phyloP scores from a whole-genome alignment of 2,113 vertebrate genomes.

The Plecotus auritus region DNA sequence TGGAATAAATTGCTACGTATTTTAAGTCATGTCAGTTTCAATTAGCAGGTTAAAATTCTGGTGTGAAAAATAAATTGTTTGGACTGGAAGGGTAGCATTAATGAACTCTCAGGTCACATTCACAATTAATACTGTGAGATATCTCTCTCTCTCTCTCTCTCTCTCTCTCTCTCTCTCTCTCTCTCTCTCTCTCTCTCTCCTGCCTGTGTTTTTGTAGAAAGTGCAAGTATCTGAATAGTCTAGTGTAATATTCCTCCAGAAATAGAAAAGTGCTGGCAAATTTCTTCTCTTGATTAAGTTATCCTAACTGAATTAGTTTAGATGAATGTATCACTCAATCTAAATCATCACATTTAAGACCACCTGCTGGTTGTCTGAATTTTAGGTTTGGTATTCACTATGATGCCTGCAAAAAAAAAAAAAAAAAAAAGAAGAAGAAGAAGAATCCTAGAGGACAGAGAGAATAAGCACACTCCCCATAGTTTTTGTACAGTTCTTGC shows the following conservation, averaged over 20 bases:
- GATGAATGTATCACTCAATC: slow-evolving; percentile 4
- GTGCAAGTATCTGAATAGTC: background rate
- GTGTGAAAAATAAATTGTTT: background rate
- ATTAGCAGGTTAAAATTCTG: background rate
- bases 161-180: background rate
- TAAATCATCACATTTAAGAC: slow-evolving; percentile 33
- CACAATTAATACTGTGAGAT: background rate
- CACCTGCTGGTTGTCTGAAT: background rate
- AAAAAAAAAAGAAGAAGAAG: background rate
- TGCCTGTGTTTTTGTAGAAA: slow-evolving; percentile 7
- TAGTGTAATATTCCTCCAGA: slow-evolving; percentile 37
- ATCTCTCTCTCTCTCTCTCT: too few species aligned
- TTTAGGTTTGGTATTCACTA: background rate
- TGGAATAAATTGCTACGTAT: background rate
- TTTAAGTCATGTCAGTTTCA: slow-evolving; percentile 13
- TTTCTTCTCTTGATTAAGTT: slow-evolving; percentile 60
- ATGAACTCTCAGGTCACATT: background rate
- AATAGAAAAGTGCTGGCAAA: slow-evolving; percentile 38
- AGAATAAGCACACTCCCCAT: background rate
- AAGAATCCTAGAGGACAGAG: background rate
- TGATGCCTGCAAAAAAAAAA: background rate
- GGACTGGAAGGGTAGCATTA: background rate
- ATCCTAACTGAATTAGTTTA: slow-evolving; percentile 38
- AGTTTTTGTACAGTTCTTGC: background rate
- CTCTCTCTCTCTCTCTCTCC: background rate